phyloP scores from a whole-genome alignment of 1,140 invertebrate species.

The Aphis craccivora region DNA sequence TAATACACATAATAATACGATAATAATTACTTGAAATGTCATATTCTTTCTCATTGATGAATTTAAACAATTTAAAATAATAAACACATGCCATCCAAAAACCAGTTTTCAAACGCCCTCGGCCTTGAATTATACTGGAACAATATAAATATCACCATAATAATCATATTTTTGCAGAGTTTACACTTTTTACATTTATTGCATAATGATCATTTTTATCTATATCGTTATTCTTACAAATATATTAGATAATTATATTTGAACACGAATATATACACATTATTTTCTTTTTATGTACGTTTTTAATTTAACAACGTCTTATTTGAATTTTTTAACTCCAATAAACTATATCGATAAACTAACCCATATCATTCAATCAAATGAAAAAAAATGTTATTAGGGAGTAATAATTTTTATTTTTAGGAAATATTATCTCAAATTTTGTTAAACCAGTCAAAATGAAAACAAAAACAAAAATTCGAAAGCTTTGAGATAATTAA shows the following conservation, averaged over 20 bases:
- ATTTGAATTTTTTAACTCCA: neutral
- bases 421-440: neutral
- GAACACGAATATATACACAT: neutral
- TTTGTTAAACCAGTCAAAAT: neutral
- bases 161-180: neutral
- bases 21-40: neutral
- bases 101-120: neutral
- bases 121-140: neutral
- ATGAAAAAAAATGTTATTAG: neutral
- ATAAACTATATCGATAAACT: neutral
- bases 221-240: neutral
- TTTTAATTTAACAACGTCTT: neutral
- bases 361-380: neutral
- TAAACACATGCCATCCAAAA: neutral
- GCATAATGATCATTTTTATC: neutral
- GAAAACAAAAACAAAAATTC: neutral
- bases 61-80: neutral
- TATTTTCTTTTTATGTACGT: neutral
- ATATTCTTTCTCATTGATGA: neutral
- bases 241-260: neutral
- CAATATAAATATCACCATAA: neutral
- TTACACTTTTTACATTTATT: neutral
- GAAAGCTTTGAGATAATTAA: neutral
- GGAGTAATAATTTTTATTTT: neutral
- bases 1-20: too few species aligned